A percentile compares a stretch with the other conserved stretches of the same genome.
Evolutionary conservation across 2,888 invertebrate species (phyloP).

Genomic region (Elegia similella): DNA sequence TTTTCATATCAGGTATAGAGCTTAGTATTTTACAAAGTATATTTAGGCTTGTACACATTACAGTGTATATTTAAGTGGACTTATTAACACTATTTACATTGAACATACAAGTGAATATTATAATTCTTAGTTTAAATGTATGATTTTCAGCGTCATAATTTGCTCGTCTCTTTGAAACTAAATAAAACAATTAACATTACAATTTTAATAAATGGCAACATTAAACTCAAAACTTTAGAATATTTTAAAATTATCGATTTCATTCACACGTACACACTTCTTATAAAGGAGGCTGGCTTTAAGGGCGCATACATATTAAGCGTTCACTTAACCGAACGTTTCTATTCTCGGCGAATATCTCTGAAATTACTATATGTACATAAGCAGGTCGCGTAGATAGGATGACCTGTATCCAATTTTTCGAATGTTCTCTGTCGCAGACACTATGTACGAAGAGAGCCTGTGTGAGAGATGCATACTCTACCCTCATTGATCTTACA

Average conservation of each 20-base stretch:
- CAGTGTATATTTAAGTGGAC: background rate
- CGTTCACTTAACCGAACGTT: no score
- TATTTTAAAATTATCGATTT: background rate
- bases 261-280: background rate
- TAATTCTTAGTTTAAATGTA: background rate
- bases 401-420: background rate
- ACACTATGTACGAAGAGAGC: no score
- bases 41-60: conserved; percentile 5
- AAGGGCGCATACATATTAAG: no score
- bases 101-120: background rate
- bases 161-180: background rate
- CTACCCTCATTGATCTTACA: background rate
- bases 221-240: background rate
- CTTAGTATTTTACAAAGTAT: conserved; percentile 27
- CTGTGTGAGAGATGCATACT: no score
- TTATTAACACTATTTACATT: conserved; percentile 47
- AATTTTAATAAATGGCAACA: conserved; percentile 16
- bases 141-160: background rate
- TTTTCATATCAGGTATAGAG: conserved; percentile 18
- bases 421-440: no score
- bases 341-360: no score
- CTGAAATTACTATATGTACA: background rate
- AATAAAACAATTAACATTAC: conserved; percentile 2
- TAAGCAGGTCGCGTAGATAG: background rate
- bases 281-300: background rate